A percentile compares a stretch with the other conserved stretches of the same genome.
These are phyloP conservation scores for Podotricha telesiphe DNA, from an alignment of 2,888 invertebrate genomes.

Conservation along the genomic window DNA sequence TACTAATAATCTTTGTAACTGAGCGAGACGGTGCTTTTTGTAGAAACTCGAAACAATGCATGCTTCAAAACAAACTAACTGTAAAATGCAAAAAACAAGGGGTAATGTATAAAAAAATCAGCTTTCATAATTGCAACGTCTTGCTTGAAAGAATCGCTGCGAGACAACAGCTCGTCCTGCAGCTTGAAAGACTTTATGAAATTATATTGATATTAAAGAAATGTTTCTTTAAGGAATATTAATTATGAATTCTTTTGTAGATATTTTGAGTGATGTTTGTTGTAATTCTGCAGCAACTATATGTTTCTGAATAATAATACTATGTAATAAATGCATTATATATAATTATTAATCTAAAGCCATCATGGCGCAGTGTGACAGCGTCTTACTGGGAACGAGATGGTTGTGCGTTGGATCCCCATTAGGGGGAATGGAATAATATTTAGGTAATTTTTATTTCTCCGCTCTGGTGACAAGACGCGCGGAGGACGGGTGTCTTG, in stretches of 20 bases:
- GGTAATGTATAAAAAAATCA: slow-evolving; percentile 22
- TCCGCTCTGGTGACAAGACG: no score
- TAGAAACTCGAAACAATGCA: slow-evolving; percentile 1
- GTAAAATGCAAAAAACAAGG: slow-evolving; percentile 11
- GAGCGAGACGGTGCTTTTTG: slow-evolving; percentile 1
- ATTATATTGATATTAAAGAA: slow-evolving; percentile 6
- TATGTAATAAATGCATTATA: no score
- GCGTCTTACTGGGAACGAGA: no score
- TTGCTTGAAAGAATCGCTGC: slow-evolving; percentile 14
- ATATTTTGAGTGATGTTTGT: background rate
- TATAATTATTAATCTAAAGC: no score
- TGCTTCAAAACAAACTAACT: slow-evolving; percentile 3
- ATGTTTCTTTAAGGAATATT: background rate
- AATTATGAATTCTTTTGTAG: background rate
- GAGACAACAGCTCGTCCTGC: background rate
- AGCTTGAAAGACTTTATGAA: background rate
- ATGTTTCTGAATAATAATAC: no score
- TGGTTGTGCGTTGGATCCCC: no score
- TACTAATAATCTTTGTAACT: background rate
- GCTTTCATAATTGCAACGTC: slow-evolving; percentile 15
- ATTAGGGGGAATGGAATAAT: no score
- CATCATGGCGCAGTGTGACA: no score
- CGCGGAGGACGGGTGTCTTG: no score
- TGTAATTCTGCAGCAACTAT: background rate
- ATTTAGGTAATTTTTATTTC: no score